phyloP scores from a whole-genome alignment of 2,888 invertebrate genomes.

The Andrena haemorrhoa region DNA sequence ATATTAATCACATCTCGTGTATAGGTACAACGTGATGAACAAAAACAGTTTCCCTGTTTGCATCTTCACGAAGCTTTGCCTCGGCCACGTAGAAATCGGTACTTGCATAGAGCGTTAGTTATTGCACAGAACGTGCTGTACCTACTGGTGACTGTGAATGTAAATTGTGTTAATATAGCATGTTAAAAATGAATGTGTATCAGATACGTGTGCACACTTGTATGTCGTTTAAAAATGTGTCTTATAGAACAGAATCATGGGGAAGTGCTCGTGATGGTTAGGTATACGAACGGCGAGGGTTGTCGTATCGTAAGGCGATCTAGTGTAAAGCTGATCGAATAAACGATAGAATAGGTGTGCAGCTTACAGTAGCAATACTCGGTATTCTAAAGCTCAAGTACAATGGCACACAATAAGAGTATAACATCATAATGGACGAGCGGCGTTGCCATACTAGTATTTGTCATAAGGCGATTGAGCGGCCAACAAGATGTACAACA shows the following conservation, averaged over 20 bases:
- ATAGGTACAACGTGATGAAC: no score
- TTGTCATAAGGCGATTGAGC: conserved; percentile 53
- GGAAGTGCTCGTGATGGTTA: not conserved
- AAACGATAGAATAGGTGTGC: conserved; percentile 44
- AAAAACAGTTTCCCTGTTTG: no score
- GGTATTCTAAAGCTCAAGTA: conserved; percentile 16
- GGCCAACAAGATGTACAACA: conserved; percentile 36
- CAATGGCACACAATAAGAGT: conserved; percentile 50
- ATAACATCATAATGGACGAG: conserved; percentile 53
- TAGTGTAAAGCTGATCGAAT: conserved; percentile 19
- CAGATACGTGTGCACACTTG: not conserved
- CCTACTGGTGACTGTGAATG: no score
- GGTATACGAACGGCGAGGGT: conserved; percentile 15
- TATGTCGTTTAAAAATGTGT: not conserved
- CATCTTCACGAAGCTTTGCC: no score
- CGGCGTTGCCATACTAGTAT: conserved; percentile 52
- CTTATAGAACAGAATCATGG: not conserved
- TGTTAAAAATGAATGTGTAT: not conserved
- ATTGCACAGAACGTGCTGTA: no score
- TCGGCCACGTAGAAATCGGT: no score
- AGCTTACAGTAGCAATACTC: conserved; percentile 25
- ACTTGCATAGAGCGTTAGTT: no score
- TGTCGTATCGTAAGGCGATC: conserved; percentile 45
- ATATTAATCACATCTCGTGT: no score
- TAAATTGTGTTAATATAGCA: no score